phyloP scores from a whole-genome alignment of 2,888 invertebrate species.

The Netelia virgata region DNA sequence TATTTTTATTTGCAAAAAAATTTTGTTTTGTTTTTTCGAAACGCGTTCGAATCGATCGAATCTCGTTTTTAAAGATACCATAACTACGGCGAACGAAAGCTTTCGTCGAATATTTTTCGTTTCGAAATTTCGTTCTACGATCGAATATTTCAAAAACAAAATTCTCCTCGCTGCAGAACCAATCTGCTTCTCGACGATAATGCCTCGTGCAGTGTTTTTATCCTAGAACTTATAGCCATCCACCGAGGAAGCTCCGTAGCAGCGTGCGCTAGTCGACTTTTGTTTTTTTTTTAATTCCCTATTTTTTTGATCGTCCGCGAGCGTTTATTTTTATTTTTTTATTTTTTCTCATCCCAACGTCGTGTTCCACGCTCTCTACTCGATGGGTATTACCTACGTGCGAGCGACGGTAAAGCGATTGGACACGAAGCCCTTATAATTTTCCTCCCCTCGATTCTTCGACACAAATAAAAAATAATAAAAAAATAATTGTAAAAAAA shows the following conservation, averaged over 20 bases:
- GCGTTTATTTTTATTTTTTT: not conserved
- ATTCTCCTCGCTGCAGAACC: not conserved
- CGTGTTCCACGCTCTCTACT: not conserved
- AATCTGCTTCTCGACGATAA: not conserved
- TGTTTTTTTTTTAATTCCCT: not conserved
- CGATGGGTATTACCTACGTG: not conserved
- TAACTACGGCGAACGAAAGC: not conserved
- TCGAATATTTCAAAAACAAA: not conserved
- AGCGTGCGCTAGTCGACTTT: not conserved
- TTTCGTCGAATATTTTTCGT: not conserved
- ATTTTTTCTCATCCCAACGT: not conserved
- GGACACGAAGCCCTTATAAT: not conserved
- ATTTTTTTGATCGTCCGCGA: not conserved
- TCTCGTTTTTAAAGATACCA: too few species aligned
- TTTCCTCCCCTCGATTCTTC: not conserved
- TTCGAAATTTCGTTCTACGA: not conserved
- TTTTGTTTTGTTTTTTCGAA: too few species aligned
- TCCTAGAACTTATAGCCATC: not conserved
- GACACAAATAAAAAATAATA: not conserved
- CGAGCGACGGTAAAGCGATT: not conserved
- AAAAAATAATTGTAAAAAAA: not conserved
- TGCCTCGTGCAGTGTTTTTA: not conserved
- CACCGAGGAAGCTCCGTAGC: not conserved
- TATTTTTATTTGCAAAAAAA: too few species aligned
- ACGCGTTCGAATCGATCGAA: too few species aligned